Evolutionary conservation across 2,113 vertebrate genomes (phyloP), one percentile per base, ranked within the genome.

Genomic region (Theristicus caerulescens): DNA sequence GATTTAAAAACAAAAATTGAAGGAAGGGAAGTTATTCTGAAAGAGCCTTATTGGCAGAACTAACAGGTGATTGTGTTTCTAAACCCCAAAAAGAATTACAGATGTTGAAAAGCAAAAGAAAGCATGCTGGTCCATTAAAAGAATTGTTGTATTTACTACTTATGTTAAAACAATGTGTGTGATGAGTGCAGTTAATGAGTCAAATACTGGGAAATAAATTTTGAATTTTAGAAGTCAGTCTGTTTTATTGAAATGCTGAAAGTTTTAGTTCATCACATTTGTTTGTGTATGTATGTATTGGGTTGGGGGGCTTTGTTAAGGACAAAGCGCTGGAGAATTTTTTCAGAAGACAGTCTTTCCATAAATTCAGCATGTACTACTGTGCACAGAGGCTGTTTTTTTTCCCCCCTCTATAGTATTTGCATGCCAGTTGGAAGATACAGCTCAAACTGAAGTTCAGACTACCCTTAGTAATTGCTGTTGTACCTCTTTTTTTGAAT

Each of bases 21-120:
- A 90, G 47, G 55, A 80, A 92, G 59, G 44, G 46, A 90, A 73
- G 31, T 42, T 42, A 42, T 42, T 90, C 55, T 71, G 20, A 74
- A 81, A 84, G 47, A 70, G 6, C 32, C 26, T 74, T 88, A 34
- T 12, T 86, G 51, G 9, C 13, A 66, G 44, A 90, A 80, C 36
- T 80, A 57, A 34, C 49, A 49, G 51, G 19, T 54, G 19, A 14
- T 32, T 32, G 6, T 51, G 27, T 61, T 91, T 84, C 38, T 81
- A 38, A 65, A 66, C 11, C 14, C 10, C 20, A 0, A 22, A 72
- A 82, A 92, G 3, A 38, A 66, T 57, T 67, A 32, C 5, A 47
- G 25, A 51, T 82, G 6, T 42, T 62, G 71, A 72, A 95, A 94
- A 96, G 76, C 93, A 95, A 93, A 91, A 85, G 73, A 52, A 85